Evolutionary conservation across 1,140 invertebrate genomes (phyloP).

Genomic region (Lanistes nyassanus): DNA sequence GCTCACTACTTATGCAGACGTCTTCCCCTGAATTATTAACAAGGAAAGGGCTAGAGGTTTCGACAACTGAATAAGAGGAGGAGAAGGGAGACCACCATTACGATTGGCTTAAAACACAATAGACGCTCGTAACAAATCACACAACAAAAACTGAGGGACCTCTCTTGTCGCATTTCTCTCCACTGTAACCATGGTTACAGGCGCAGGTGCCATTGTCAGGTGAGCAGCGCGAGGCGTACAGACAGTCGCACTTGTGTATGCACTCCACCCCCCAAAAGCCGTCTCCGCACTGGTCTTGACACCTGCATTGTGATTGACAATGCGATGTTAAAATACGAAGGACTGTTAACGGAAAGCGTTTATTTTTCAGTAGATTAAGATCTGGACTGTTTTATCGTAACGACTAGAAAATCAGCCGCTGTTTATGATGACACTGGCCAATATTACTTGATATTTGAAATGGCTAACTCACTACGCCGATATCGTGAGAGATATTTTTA

Average conservation of each 20-base stretch:
- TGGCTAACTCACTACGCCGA: neutral
- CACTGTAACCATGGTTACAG: conserved; percentile 1
- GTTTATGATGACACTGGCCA: neutral
- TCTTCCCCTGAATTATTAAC: conserved; percentile 5
- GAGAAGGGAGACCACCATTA: neutral
- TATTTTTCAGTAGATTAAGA: neutral
- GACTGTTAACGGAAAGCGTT: neutral
- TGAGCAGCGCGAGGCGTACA: neutral
- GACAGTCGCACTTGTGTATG: neutral
- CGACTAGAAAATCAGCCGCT: neutral
- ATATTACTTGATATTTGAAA: neutral
- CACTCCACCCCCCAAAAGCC: neutral
- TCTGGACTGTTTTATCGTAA: neutral
- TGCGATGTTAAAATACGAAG: neutral
- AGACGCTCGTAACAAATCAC: no score
- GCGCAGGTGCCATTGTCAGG: conserved; percentile 9
- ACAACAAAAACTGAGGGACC: neutral
- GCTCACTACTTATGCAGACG: no score
- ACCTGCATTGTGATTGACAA: neutral
- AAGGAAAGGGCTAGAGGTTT: neutral
- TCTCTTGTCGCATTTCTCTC: neutral
- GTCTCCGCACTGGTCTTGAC: conserved; percentile 12
- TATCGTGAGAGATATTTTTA: neutral
- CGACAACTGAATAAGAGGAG: neutral
- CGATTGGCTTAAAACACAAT: neutral